Base-by-base conservation (phyloP, 2,888 invertebrate genomes). In the Melieria omissa region DNA sequence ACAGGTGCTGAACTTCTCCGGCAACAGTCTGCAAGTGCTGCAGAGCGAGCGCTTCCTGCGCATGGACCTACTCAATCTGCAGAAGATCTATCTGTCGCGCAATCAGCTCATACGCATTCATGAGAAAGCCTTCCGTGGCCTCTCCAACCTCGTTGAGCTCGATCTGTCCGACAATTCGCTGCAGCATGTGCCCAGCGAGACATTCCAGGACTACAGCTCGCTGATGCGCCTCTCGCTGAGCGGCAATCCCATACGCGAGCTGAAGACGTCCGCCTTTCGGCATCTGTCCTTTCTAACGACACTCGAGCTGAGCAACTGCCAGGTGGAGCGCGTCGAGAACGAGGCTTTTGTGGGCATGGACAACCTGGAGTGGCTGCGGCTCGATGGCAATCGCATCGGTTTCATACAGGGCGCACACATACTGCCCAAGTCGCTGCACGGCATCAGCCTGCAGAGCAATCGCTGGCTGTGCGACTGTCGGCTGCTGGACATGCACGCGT, bases 381-480 rank as follows among this genome's bases (percentile, higher is more conserved):
- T 97, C 79, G 93, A 95, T 81, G 93, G 93, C 77, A 97, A 97
- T 88, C 90, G 90, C 81, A 89, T 97, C 82, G 90, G 91, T 71
- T 90, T 90, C 80, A 90, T 95, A 79, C 90, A 91, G 82, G 93
- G 93, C 62, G 89, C 89, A 72, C 90, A 90, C 82, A 91, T 93
- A 80, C 89, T 94, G 67, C 94, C 95, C n/a, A 91, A 91, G 74
- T 91, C 91, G 64, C 88, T 96, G 78, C 92, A 93, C 80, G 95
- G 94, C 72, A 90, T 96, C 72, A 92, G 93, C 81, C 88, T 96
- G 78, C 93, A 95, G 85, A 93, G 92, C 84, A 96, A 96, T 89
- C 93, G 93, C 77, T 96, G 96, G 96, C 90, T 91, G 78, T 96
- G 96, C 87, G 95, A 96, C 86, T 96, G 96, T 86, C 90, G 92